phyloP scores from a whole-genome alignment of 2,797 vertebrate genomes.

The Danio jaintianensis region DNA sequence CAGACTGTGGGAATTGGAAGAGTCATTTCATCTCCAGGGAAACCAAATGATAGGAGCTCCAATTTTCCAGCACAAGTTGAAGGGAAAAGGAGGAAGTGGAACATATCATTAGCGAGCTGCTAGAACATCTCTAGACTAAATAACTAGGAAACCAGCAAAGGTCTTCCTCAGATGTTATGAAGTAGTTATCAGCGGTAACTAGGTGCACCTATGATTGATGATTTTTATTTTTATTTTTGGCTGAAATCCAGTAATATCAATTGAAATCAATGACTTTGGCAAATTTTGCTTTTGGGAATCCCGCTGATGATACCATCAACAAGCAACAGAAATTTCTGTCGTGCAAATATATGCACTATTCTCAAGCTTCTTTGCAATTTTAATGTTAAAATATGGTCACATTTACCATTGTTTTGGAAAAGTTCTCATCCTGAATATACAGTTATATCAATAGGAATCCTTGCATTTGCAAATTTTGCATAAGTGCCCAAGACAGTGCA shows the following conservation, averaged over 20 bases:
- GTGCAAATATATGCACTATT: too few species aligned
- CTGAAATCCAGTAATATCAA: neutral
- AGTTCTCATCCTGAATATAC: too few species aligned
- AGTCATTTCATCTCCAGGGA: slow-evolving; percentile 77
- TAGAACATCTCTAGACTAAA: slow-evolving; percentile 67
- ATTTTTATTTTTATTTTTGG: neutral
- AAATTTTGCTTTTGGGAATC: too few species aligned
- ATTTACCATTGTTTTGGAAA: too few species aligned
- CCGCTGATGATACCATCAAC: too few species aligned
- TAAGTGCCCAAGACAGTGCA: neutral
- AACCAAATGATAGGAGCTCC: slow-evolving; percentile 71
- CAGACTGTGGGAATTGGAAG: slow-evolving; percentile 76
- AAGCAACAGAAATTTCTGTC: too few species aligned
- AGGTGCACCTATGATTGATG: neutral
- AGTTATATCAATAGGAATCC: neutral
- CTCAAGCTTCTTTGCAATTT: too few species aligned
- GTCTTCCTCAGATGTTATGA: slow-evolving; percentile 39
- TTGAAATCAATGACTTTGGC: neutral
- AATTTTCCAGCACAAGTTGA: slow-evolving; percentile 65
- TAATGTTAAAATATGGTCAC: too few species aligned
- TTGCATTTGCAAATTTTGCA: neutral
- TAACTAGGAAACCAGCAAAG: slow-evolving; percentile 63
- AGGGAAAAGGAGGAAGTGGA: slow-evolving; percentile 46
- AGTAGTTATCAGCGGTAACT: slow-evolving; percentile 32
- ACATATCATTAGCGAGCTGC: slow-evolving; percentile 49